Percentiles rank a stretch among this genome's conserved stretches.
Evolutionary conservation across 1,140 invertebrate species (phyloP).

Genomic region (Asbolus verrucosus): DNA sequence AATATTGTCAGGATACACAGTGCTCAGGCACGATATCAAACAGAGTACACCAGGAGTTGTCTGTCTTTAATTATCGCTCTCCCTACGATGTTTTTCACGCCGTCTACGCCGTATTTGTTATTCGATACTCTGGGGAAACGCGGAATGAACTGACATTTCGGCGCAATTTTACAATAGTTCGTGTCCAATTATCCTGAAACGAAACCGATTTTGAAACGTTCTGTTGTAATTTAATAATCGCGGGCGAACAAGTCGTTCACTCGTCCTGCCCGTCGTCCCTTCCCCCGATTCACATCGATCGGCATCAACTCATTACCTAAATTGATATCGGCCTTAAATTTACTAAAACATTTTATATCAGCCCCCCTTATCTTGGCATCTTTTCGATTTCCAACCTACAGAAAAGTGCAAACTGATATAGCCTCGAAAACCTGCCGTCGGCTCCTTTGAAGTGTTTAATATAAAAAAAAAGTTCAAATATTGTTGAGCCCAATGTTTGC

Average conservation of each 20-base stretch:
- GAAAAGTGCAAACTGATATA: slow-evolving; percentile 24
- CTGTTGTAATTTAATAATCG: slow-evolving; percentile 53
- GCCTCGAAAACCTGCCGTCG: not conserved
- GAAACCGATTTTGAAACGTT: slow-evolving; percentile 50
- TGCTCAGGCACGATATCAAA: not conserved
- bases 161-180: slow-evolving; percentile 45
- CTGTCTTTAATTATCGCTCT: not conserved
- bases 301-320: slow-evolving; percentile 53
- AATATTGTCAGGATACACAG: not conserved
- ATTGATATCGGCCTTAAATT: slow-evolving; percentile 54
- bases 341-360: slow-evolving; percentile 45
- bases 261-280: slow-evolving; percentile 37
- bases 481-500: slow-evolving; percentile 26
- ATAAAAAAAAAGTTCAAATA: slow-evolving; percentile 10
- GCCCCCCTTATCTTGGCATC: slow-evolving; percentile 1
- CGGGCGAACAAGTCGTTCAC: slow-evolving; percentile 45
- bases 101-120: slow-evolving; percentile 10
- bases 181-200: slow-evolving; percentile 54
- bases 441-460: slow-evolving; percentile 17
- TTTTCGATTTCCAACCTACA: slow-evolving; percentile 34
- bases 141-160: too few species aligned
- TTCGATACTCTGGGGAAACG: too few species aligned
- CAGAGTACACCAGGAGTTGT: not conserved
- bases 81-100: slow-evolving; percentile 7
- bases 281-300: slow-evolving; percentile 47